Evolutionary conservation across 37 sponge, comb jelly and placozoan genomes (phyloP), one percentile per base, ranked within the genome.

Genomic region (Theonella swinhoei): DNA sequence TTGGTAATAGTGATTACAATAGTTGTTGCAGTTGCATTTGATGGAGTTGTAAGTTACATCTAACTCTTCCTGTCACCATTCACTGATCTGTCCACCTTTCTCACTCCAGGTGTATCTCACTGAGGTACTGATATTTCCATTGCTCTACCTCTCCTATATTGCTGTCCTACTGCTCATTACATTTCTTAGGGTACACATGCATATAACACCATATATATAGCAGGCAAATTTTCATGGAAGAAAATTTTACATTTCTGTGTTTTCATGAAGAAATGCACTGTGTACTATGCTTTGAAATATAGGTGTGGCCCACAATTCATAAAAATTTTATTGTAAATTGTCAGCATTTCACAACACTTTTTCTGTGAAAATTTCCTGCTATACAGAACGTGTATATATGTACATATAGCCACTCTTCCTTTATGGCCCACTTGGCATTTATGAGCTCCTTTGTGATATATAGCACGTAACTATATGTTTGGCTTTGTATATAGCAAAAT

Each of bases 81-180:
- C 68, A 37, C 9, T 69, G 42, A 67, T 41, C 11, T 68, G 23
- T 73, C 29, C 20, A 23, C 26, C 29, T 22, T 43, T 68, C 34
- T 29, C 31, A 33, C 31, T 61, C 4, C 58, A 96, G 96, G 94
- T 96, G 31, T 69, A 96, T 22, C 40, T 96, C 24, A 42, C 70
- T 20, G 96, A 96, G 67, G 90, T 94, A 11, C 73, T 88, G 20
- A 42, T 93, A 17, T 91, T 96, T 54, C 96, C 95, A n/a, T 40
- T 87, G 5, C 36, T 91, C 33, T 96, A 96, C 43, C 0, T 93
- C n/a, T 28, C 82, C 22, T 96, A 93, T 76, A 91, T 96, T 61
- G 81, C 71, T 24, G 72, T 75, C 62, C 94, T 93, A 11, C 77
- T 96, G 1, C 64, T 34, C 34, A 64, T 91, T 9, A 76, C 85